These are phyloP conservation scores for Micrasema longulum DNA, from an alignment of 1,140 invertebrate genomes.

Conservation along the genomic window DNA sequence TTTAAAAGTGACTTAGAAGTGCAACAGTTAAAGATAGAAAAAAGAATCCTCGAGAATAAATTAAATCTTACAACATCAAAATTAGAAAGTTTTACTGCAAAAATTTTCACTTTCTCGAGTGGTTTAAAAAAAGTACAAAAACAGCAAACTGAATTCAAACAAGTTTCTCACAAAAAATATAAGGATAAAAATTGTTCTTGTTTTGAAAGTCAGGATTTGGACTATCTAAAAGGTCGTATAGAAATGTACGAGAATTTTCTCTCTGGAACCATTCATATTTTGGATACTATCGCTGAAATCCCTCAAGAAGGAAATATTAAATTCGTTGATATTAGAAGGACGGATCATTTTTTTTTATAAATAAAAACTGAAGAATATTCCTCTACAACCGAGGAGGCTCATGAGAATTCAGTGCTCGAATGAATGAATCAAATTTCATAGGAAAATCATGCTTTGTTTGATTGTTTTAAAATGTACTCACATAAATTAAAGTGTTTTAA, in stretches of 20 bases:
- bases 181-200: too few species aligned
- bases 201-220: background rate
- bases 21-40: background rate
- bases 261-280: background rate
- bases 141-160: background rate
- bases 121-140: background rate
- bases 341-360: too few species aligned
- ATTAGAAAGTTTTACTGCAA: constrained; percentile 9
- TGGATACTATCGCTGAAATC: background rate
- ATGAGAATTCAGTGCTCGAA: too few species aligned
- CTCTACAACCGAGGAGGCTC: too few species aligned
- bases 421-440: too few species aligned
- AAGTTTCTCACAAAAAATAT: background rate
- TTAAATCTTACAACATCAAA: constrained; percentile 3
- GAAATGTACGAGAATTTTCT: background rate
- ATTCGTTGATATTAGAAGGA: too few species aligned
- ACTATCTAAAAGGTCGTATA: background rate
- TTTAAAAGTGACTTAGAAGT: background rate
- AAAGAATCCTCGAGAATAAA: background rate
- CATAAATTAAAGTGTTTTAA: too few species aligned
- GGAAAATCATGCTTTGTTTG: too few species aligned
- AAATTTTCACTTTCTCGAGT: background rate
- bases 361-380: too few species aligned
- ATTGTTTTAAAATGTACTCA: too few species aligned
- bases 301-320: too few species aligned